Percentiles rank a stretch among this genome's conserved stretches.
These are phyloP conservation scores for Leptodirus hochenwartii DNA, from an alignment of 2,888 invertebrate species.

Conservation along the genomic window DNA sequence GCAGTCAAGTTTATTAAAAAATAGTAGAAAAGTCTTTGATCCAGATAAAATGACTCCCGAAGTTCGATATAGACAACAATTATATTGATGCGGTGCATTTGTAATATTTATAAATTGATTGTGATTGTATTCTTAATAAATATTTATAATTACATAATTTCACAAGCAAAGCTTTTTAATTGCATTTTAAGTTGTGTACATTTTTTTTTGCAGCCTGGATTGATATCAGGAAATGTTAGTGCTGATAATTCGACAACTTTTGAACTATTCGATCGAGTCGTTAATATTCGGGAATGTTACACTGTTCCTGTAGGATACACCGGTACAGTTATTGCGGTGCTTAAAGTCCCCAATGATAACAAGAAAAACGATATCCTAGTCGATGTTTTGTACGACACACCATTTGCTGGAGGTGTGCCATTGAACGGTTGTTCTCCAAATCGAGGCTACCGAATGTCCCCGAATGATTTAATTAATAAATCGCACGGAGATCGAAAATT, in stretches of 20 bases:
- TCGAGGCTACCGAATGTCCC: constrained; percentile 33
- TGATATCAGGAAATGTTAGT: constrained; percentile 29
- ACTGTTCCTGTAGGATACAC: constrained; percentile 64
- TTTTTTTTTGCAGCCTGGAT: constrained; percentile 23
- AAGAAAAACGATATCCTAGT: constrained; percentile 36
- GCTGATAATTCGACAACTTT: constrained; percentile 52
- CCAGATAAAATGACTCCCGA: constrained; percentile 1
- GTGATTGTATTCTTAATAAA: not conserved
- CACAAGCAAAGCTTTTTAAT: not conserved
- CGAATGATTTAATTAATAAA: constrained; percentile 39
- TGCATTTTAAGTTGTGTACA: constrained; percentile 5
- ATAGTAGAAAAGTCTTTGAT: constrained; percentile 1
- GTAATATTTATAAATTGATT: not conserved
- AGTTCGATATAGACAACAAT: not conserved
- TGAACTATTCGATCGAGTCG: constrained; percentile 66
- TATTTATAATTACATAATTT: constrained; percentile 1
- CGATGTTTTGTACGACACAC: constrained; percentile 66
- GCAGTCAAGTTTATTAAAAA: too few species aligned
- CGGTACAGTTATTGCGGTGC: constrained; percentile 69
- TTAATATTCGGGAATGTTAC: constrained; percentile 54
- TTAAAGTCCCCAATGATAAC: constrained; percentile 18
- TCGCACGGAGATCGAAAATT: constrained; percentile 32
- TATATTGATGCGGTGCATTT: not conserved
- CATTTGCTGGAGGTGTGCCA: constrained; percentile 46
- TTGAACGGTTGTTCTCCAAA: constrained; percentile 28